phyloP scores from a whole-genome alignment of 2,888 invertebrate species.

The Hirtodrosophila confusa region DNA sequence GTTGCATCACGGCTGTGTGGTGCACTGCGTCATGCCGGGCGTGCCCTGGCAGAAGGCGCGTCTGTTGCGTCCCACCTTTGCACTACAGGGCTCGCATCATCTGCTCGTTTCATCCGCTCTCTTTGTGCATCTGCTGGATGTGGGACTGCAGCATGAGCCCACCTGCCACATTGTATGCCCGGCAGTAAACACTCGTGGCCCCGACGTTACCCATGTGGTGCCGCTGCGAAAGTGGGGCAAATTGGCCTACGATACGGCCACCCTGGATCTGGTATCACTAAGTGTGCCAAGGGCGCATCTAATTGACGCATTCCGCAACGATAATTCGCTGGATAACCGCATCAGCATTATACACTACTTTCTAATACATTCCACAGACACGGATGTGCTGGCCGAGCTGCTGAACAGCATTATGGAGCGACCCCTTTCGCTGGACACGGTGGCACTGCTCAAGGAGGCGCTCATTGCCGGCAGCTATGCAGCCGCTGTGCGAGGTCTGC shows the following conservation, averaged over 20 bases:
- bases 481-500: constrained; percentile 89
- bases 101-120: constrained; percentile 92
- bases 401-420: constrained; percentile 87
- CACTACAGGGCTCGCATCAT: constrained; percentile 90
- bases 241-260: constrained; percentile 87
- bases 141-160: constrained; percentile 93
- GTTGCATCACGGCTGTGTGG: constrained; percentile 92
- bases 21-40: constrained; percentile 92
- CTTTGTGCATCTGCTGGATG: constrained; percentile 93
- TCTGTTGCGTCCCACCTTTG: constrained; percentile 90
- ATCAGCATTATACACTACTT: constrained; percentile 93
- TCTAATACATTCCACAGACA: constrained; percentile 90
- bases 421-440: constrained; percentile 86
- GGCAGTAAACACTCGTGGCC: constrained; percentile 84
- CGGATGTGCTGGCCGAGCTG: constrained; percentile 90
- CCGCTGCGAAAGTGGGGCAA: constrained; percentile 85
- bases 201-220: constrained; percentile 86
- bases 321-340: constrained; percentile 89
- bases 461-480: constrained; percentile 90
- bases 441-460: constrained; percentile 90
- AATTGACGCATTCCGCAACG: constrained; percentile 88
- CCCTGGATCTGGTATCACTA: constrained; percentile 89
- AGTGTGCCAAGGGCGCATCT: constrained; percentile 88
- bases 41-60: constrained; percentile 92
- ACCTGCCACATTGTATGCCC: constrained; percentile 91